These are phyloP conservation scores for Capromys pilorides DNA, from an alignment of 2,797 vertebrate genomes.

Conservation along the genomic window DNA sequence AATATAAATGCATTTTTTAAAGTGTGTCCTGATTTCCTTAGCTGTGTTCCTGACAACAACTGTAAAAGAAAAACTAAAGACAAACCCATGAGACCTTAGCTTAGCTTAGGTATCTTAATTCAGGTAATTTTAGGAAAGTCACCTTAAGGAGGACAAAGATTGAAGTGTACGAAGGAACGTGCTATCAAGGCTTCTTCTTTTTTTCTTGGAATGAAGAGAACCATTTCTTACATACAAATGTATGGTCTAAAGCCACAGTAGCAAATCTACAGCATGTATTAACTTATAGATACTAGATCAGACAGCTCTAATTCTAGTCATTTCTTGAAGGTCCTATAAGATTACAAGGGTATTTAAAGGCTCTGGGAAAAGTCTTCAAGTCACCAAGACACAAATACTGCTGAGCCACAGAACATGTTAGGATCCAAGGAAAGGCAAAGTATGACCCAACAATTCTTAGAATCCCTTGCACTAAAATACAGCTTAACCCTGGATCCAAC, in stretches of 20 bases:
- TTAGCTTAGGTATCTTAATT: background rate
- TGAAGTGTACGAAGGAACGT: background rate
- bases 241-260: background rate
- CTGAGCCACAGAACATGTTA: background rate
- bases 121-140: background rate
- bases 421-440: background rate
- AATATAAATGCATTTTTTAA: slow-evolving; percentile 38
- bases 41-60: background rate
- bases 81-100: background rate
- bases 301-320: background rate
- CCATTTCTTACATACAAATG: background rate
- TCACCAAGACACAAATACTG: background rate
- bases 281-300: background rate
- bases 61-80: slow-evolving; percentile 18
- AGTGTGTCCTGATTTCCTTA: background rate
- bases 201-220: background rate
- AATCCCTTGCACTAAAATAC: background rate
- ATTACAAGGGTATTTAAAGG: background rate
- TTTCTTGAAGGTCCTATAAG: background rate
- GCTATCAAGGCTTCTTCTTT: background rate
- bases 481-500: background rate
- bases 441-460: background rate
- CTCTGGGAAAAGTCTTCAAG: slow-evolving; percentile 9
- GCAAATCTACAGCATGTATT: background rate
- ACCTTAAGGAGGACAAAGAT: background rate